Evolutionary conservation across 2,113 vertebrate genomes (phyloP).

Genomic region (Thalassarche chlororhynchos): DNA sequence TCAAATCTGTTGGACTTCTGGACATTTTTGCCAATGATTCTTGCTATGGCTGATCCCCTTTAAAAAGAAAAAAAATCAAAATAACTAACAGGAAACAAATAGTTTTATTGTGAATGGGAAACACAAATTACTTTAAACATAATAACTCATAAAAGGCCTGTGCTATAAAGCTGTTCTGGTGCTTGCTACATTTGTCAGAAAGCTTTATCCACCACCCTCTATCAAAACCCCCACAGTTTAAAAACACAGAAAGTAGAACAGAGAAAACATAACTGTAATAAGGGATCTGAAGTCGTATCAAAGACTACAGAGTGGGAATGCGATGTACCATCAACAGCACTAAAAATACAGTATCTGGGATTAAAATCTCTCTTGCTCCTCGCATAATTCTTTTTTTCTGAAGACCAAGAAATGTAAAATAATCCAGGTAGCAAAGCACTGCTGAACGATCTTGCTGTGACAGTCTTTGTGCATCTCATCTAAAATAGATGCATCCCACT

Average conservation of each 20-base stretch:
- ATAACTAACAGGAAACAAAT: not conserved
- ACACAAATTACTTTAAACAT: not conserved
- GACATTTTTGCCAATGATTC: constrained; percentile 83
- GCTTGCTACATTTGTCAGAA: not conserved
- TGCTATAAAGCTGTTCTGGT: not conserved
- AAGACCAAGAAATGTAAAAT: not conserved
- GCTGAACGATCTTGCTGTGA: not conserved
- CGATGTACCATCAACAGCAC: not conserved
- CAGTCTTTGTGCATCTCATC: not conserved
- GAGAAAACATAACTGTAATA: not conserved
- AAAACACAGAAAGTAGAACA: not conserved
- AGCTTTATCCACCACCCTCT: not conserved
- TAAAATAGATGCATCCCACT: not conserved
- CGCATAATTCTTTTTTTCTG: not conserved
- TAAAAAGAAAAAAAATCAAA: not conserved
- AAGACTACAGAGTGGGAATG: not conserved
- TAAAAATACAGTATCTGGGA: not conserved
- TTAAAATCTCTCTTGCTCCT: not conserved
- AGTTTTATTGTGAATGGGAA: not conserved
- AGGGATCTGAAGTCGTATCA: not conserved
- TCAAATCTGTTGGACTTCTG: constrained; percentile 78
- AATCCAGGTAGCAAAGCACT: not conserved
- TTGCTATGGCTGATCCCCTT: constrained; percentile 85
- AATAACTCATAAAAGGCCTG: not conserved
- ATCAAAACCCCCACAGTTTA: not conserved